phyloP scores from a whole-genome alignment of 2,888 invertebrate genomes.

The Ectemnius cavifrons region DNA sequence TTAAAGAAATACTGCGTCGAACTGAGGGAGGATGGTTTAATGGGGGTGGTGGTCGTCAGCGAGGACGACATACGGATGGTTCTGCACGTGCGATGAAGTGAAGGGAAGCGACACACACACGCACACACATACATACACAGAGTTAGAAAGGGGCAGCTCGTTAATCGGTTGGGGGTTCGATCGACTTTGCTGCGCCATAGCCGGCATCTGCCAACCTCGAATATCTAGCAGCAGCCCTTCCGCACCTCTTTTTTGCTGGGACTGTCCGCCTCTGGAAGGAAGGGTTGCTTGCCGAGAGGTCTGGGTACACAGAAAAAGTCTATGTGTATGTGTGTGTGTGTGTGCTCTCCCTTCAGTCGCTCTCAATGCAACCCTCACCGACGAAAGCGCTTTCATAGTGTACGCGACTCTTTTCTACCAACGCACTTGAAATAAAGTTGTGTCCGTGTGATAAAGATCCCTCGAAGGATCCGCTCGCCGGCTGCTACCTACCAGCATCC shows the following conservation, averaged over 20 bases:
- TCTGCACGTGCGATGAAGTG: constrained; percentile 5
- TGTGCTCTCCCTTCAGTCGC: constrained; percentile 17
- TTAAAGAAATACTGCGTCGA: constrained; percentile 35
- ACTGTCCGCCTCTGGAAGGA: constrained; percentile 40
- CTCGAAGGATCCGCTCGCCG: no score
- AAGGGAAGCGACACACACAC: not conserved
- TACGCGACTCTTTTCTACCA: constrained; percentile 12
- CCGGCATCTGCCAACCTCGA: constrained; percentile 48
- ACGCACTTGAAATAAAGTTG: constrained; percentile 14
- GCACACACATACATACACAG: constrained; percentile 14
- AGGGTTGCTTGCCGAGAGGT: constrained; percentile 47
- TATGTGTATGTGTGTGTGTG: not conserved
- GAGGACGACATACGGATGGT: constrained; percentile 15
- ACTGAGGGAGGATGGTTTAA: constrained; percentile 29
- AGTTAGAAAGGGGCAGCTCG: constrained; percentile 31
- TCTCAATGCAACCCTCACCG: no score
- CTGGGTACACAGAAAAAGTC: constrained; percentile 26
- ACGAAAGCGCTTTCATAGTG: no score
- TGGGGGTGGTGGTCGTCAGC: constrained; percentile 17
- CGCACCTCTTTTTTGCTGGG: constrained; percentile 43
- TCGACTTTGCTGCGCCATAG: constrained; percentile 13
- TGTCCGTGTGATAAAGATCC: not conserved
- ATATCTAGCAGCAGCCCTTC: constrained; percentile 50
- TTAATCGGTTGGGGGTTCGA: constrained; percentile 51
- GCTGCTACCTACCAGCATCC: no score